phyloP scores from a whole-genome alignment of 2,888 invertebrate genomes.

The Campopleginae sp. region DNA sequence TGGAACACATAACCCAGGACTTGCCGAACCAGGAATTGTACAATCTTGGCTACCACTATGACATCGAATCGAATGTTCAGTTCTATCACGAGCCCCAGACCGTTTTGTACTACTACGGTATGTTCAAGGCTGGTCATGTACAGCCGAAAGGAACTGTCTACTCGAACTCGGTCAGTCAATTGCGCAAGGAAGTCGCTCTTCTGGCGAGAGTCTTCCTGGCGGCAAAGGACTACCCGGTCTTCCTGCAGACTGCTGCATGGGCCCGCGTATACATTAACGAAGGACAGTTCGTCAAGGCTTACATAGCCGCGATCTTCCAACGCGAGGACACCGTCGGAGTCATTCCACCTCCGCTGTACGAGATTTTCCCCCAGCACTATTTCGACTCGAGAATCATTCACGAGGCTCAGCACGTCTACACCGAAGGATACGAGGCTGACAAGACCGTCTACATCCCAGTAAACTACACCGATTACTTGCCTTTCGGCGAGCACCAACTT shows the following conservation, averaged over 20 bases:
- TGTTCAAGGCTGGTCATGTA: slow-evolving; percentile 85
- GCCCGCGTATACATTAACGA: slow-evolving; percentile 89
- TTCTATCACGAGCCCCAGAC: slow-evolving; percentile 85
- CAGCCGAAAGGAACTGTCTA: slow-evolving; percentile 87
- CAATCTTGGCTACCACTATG: slow-evolving; percentile 86
- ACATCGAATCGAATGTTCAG: slow-evolving; percentile 86
- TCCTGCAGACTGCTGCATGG: slow-evolving; percentile 89
- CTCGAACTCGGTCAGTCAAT: slow-evolving; percentile 87
- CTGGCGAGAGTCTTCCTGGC: slow-evolving; percentile 89
- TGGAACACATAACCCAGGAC: slow-evolving; percentile 88
- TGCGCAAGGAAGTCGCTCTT: slow-evolving; percentile 87
- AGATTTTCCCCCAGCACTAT: slow-evolving; percentile 90
- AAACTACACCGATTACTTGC: slow-evolving; percentile 86
- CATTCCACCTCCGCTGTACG: slow-evolving; percentile 89
- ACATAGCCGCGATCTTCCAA: slow-evolving; percentile 87
- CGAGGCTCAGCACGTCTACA: slow-evolving; percentile 85
- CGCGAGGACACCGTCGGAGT: slow-evolving; percentile 88
- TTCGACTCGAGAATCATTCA: slow-evolving; percentile 89
- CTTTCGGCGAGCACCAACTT: slow-evolving; percentile 86
- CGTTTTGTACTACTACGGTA: slow-evolving; percentile 86
- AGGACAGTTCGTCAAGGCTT: slow-evolving; percentile 87
- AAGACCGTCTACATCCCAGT: slow-evolving; percentile 87
- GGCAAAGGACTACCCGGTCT: slow-evolving; percentile 89
- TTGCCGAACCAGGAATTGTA: slow-evolving; percentile 85
- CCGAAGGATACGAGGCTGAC: slow-evolving; percentile 69